These are phyloP conservation scores for Gallinago media DNA, from an alignment of 2,113 vertebrate genomes.

Conservation along the genomic window DNA sequence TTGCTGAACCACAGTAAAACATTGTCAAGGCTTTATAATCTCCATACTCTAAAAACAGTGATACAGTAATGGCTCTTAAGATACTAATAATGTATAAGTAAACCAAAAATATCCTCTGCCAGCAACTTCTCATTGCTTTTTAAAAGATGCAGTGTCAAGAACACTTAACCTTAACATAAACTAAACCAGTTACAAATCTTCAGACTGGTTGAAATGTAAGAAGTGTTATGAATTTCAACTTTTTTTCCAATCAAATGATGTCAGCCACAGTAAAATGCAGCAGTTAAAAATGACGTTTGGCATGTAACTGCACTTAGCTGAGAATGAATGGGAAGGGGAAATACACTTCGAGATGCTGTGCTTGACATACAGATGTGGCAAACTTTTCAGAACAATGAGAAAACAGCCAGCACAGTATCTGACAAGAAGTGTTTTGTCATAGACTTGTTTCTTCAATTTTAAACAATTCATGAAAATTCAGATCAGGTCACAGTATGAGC, in stretches of 20 bases:
- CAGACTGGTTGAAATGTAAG: background rate
- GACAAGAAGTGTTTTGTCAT: background rate
- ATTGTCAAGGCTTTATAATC: background rate
- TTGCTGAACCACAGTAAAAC: background rate
- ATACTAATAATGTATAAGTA: background rate
- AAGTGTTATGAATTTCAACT: background rate
- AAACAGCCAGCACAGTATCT: background rate
- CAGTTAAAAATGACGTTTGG: background rate
- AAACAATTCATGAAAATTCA: background rate
- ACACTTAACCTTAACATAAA: background rate
- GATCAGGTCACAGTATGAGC: background rate
- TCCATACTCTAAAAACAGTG: background rate
- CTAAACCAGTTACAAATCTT: background rate
- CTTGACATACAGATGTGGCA: background rate
- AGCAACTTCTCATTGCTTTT: background rate
- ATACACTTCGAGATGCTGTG: background rate
- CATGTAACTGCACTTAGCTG: background rate
- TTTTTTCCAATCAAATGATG: background rate
- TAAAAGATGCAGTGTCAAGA: background rate
- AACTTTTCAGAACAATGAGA: background rate
- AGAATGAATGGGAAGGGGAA: background rate
- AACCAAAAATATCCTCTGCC: background rate
- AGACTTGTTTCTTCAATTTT: background rate
- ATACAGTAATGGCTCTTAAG: background rate
- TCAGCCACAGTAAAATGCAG: background rate